phyloP scores from a whole-genome alignment of 92 coral and sea anemone species.

The Virgularia gustaviana region DNA sequence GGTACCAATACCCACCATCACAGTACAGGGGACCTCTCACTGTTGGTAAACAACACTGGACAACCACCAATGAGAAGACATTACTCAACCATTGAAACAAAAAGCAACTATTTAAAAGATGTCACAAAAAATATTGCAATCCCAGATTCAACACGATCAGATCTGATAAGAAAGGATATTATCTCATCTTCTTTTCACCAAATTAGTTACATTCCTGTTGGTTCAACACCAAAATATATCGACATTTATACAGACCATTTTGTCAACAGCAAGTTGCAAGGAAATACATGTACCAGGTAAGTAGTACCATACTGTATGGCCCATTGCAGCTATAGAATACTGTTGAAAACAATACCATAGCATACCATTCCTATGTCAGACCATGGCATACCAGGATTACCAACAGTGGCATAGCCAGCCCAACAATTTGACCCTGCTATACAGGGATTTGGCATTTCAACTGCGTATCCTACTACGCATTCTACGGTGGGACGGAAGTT shows the following conservation, averaged over 20 bases:
- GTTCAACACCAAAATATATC: slow-evolving; percentile 24
- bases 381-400: no score
- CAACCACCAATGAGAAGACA: not conserved
- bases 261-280: not conserved
- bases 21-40: slow-evolving; percentile 13
- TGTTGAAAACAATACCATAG: no score
- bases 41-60: not conserved
- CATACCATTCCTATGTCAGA: no score
- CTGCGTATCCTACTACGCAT: no score
- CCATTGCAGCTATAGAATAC: no score
- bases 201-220: not conserved
- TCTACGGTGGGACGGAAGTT: no score
- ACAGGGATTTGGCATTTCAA: no score
- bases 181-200: not conserved
- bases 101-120: slow-evolving; percentile 8
- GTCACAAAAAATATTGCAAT: not conserved
- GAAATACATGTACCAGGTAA: not conserved
- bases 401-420: no score
- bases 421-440: no score
- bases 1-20: not conserved
- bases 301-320: no score
- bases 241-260: slow-evolving; percentile 14
- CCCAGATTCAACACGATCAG: not conserved
- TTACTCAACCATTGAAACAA: slow-evolving; percentile 3
- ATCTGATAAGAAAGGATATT: not conserved